Conservation (phyloP, 2,888 invertebrate species). For the Tipula vernalis region DNA sequence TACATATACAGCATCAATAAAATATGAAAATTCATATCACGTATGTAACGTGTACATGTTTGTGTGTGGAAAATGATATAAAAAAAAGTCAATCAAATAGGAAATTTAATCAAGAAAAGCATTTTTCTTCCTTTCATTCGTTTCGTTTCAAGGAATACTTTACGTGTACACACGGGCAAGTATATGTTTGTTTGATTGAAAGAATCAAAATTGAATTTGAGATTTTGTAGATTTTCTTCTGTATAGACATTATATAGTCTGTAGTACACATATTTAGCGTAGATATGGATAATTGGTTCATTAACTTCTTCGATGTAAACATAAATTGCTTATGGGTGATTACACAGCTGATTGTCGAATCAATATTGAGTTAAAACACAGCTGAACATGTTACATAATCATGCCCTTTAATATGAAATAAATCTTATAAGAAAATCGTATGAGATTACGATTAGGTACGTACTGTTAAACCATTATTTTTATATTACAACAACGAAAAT, state of each 20-base stretch:
- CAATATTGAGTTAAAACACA: neutral
- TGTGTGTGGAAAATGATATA: neutral
- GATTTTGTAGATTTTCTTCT: neutral
- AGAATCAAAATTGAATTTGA: neutral
- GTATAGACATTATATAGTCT: neutral
- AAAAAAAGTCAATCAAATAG: neutral
- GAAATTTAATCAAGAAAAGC: neutral
- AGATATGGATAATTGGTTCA: neutral
- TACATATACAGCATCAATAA: neutral
- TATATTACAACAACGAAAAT: neutral
- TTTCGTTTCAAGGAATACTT: neutral
- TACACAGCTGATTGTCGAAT: neutral
- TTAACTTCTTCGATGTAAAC: neutral
- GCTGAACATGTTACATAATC: neutral
- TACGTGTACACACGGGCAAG: neutral
- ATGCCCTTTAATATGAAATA: neutral
- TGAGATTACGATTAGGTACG: neutral
- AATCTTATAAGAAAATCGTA: neutral
- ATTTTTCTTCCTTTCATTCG: neutral
- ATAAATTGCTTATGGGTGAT: neutral
- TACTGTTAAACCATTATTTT: neutral
- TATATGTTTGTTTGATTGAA: neutral
- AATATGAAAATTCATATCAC: slow-evolving; percentile 4
- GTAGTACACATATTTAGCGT: neutral
- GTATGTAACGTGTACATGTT: neutral